These are phyloP conservation scores for Melanotaenia trifasciata DNA, from an alignment of 2,797 vertebrate species.

Conservation along the genomic window DNA sequence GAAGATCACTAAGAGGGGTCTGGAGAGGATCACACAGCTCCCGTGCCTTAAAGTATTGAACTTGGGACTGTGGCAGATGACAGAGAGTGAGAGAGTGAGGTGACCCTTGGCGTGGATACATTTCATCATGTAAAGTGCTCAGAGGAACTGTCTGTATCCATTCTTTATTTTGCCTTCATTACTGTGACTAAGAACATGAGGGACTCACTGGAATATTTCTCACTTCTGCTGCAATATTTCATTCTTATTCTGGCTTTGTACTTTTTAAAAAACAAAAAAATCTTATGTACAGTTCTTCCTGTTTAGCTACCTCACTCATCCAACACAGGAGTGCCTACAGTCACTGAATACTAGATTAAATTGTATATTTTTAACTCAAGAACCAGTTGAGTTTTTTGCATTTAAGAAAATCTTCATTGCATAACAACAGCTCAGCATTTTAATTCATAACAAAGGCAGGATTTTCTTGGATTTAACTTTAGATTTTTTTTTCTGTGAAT, in stretches of 20 bases:
- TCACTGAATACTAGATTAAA: constrained; percentile 65
- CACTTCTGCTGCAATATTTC: constrained; percentile 53
- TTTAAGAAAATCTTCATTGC: constrained; percentile 42
- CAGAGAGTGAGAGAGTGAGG: constrained; percentile 96
- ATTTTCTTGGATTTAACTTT: constrained; percentile 75
- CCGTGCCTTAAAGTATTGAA: constrained; percentile 99
- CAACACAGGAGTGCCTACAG: constrained; percentile 80
- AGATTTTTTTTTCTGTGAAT: constrained; percentile 70
- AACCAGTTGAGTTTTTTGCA: constrained; percentile 61
- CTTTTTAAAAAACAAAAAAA: constrained; percentile 53
- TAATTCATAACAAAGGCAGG: constrained; percentile 71
- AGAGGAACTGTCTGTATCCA: constrained; percentile 40
- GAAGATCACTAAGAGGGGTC: constrained; percentile 96
- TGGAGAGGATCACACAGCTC: constrained; percentile 98
- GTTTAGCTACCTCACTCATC: constrained; percentile 79
- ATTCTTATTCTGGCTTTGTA: constrained; percentile 27
- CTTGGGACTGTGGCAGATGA: constrained; percentile 99
- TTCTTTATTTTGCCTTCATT: constrained; percentile 59
- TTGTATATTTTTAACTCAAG: constrained; percentile 73
- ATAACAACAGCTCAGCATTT: constrained; percentile 62
- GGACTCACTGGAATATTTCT: constrained; percentile 67
- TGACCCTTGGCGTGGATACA: constrained; percentile 70
- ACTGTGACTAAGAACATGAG: constrained; percentile 61
- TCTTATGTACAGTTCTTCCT: constrained; percentile 69
- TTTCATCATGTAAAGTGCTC: constrained; percentile 35